Conservation (phyloP, 2,113 vertebrate species). For the Pachypanchax playfairii region DNA sequence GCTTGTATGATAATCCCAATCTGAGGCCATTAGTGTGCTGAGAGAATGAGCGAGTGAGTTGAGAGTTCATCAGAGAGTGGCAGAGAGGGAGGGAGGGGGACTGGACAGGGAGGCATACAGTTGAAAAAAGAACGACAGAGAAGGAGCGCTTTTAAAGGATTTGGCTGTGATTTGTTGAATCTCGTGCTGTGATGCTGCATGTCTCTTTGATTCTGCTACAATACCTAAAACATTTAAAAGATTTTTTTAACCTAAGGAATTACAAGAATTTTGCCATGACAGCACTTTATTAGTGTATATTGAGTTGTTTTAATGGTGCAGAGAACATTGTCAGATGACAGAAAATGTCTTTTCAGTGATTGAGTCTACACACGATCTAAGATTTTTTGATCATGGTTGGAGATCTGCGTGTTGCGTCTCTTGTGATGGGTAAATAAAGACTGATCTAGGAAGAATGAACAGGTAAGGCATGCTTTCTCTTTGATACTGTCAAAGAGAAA, state of each 20-base stretch:
- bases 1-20: slow-evolving; percentile 81
- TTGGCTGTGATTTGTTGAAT: slow-evolving; percentile 81
- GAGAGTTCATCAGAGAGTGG: slow-evolving; percentile 45
- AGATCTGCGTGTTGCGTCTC: slow-evolving; percentile 37
- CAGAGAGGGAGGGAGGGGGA: slow-evolving; percentile 34
- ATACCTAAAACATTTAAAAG: slow-evolving; percentile 44
- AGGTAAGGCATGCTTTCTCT: slow-evolving; percentile 52
- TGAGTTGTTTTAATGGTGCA: slow-evolving; percentile 40
- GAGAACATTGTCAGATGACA: slow-evolving; percentile 62
- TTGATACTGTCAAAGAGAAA: background rate
- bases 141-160: slow-evolving; percentile 82
- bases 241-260: slow-evolving; percentile 38
- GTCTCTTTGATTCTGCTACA: slow-evolving; percentile 62
- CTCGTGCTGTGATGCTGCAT: slow-evolving; percentile 71
- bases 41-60: slow-evolving; percentile 51
- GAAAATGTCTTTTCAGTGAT: slow-evolving; percentile 54
- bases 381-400: slow-evolving; percentile 54
- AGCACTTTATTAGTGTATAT: slow-evolving; percentile 29
- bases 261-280: slow-evolving; percentile 1
- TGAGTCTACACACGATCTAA: slow-evolving; percentile 41
- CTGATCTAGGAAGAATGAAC: slow-evolving; percentile 65
- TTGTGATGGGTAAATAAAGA: slow-evolving; percentile 49
- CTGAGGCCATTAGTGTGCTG: slow-evolving; percentile 77
- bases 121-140: slow-evolving; percentile 41
- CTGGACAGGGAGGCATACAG: slow-evolving; percentile 47